Percentiles rank a stretch among this genome's conserved stretches.
phyloP scores from a whole-genome alignment of 2,888 invertebrate species.

The Sialis fuliginosa region DNA sequence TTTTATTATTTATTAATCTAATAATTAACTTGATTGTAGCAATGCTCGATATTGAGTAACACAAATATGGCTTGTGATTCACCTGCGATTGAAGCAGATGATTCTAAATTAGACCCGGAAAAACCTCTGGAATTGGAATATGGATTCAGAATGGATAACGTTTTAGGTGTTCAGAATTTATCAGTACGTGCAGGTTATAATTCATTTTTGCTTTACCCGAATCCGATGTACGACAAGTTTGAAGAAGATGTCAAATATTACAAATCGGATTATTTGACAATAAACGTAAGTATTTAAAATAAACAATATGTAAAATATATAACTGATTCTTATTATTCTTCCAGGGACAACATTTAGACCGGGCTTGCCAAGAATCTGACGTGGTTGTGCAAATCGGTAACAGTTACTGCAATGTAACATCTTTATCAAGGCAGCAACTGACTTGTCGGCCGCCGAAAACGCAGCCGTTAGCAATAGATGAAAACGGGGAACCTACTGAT shows the following conservation, averaged over 20 bases:
- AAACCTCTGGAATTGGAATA: constrained; percentile 71
- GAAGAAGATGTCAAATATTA: constrained; percentile 83
- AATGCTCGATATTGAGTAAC: constrained; percentile 40
- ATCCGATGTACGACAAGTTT: constrained; percentile 78
- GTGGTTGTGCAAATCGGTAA: constrained; percentile 79
- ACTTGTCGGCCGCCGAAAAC: constrained; percentile 84
- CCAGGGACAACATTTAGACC: constrained; percentile 71
- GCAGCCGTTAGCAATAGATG: constrained; percentile 47
- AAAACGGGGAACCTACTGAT: constrained; percentile 37
- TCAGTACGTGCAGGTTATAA: constrained; percentile 46
- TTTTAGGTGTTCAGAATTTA: constrained; percentile 63
- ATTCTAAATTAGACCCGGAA: constrained; percentile 55
- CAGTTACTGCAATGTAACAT: constrained; percentile 85
- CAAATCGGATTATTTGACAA: constrained; percentile 89
- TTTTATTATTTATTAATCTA: not conserved
- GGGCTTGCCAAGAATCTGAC: constrained; percentile 79
- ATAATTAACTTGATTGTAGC: constrained; percentile 14
- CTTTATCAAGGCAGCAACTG: constrained; percentile 75
- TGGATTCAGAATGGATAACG: constrained; percentile 93
- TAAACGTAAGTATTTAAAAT: constrained; percentile 42
- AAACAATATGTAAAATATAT: not conserved
- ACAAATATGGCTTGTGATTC: constrained; percentile 76
- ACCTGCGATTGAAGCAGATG: constrained; percentile 59
- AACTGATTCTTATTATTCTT: constrained; percentile 6
- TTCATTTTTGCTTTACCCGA: constrained; percentile 73